These are phyloP conservation scores for Sylvilagus floridanus DNA, from an alignment of 2,797 vertebrate species.

Conservation along the genomic window DNA sequence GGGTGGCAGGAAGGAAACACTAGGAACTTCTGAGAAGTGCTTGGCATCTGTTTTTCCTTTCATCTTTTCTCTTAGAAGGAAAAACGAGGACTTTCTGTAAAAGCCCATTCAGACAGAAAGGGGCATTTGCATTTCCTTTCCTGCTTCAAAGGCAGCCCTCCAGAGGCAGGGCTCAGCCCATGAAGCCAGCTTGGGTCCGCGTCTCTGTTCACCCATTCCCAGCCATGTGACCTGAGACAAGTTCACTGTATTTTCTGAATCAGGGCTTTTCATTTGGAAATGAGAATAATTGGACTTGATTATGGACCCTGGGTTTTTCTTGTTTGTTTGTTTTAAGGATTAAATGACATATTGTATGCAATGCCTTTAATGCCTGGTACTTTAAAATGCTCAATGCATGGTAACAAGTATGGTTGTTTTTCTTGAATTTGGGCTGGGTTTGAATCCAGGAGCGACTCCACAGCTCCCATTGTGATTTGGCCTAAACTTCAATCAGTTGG, in stretches of 20 bases:
- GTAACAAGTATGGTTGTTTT: background rate
- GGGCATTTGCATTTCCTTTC: background rate
- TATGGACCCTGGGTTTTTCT: background rate
- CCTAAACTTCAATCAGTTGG: background rate
- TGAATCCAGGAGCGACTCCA: background rate
- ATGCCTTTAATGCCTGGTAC: background rate
- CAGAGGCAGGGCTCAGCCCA: background rate
- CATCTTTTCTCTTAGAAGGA: background rate
- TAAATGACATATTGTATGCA: background rate
- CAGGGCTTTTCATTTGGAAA: background rate
- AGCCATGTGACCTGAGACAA: background rate
- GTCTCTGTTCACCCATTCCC: background rate
- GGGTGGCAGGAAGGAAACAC: slow-evolving; percentile 30
- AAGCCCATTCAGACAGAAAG: background rate
- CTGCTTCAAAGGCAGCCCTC: background rate
- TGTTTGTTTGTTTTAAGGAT: background rate
- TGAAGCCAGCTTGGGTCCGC: background rate
- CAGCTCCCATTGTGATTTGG: background rate
- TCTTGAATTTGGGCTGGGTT: background rate
- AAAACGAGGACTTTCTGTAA: background rate
- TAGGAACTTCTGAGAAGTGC: background rate
- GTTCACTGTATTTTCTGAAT: background rate
- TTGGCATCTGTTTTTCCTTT: background rate
- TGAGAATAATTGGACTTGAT: background rate
- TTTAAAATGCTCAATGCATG: background rate